Base-by-base conservation (phyloP, 2,797 vertebrate species). In the Chaetophractus vellerosus region DNA sequence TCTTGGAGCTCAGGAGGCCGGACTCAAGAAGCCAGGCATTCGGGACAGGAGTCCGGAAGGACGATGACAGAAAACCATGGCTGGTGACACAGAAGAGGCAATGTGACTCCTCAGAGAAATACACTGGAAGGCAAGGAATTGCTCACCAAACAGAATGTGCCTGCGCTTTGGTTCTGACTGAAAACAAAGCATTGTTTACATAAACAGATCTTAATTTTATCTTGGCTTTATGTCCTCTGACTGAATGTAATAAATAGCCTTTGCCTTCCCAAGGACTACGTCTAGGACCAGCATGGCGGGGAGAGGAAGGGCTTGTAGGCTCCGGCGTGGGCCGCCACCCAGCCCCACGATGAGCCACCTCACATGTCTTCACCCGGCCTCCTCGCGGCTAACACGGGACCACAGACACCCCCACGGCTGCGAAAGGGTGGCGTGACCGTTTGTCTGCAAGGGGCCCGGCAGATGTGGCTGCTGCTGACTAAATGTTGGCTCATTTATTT, bases 361-460 rank as follows among this genome's bases (percentile, higher is more conserved):
- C 24, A 6, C 5, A 14, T 9, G 23, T 33, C 66, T 31, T 19
- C 24, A 41, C 2, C 8, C 0, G 2, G 10, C 5, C 18, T 48
- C 83, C 41, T 80, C 1, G 0, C 48, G 79, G 84, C 16, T n/a
- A 55, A 55, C 0, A 1, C 4, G 28, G 68, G 52, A 28, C 6
- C 33, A 24, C 1, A 8, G 0, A 33, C 48, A 36, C 8, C 59
- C 88, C 38, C 38, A n/a, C 41, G 55, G 57, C 57, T n/a, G 15
- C 1, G 0, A 23, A 64, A 48, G 5, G 38, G 9, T 15, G 5
- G 3, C 0, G 0, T 2, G 61, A 19, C 10, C 3, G 24, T 78
- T 50, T 15, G 2, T 9, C 0, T 2, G 59, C 38, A 74, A 0
- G 6, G 28, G 24, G 48, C 28, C 68, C 78, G 79, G 79, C 33